Evolutionary conservation across 2,113 vertebrate genomes (phyloP).

Genomic region (Apus apus): DNA sequence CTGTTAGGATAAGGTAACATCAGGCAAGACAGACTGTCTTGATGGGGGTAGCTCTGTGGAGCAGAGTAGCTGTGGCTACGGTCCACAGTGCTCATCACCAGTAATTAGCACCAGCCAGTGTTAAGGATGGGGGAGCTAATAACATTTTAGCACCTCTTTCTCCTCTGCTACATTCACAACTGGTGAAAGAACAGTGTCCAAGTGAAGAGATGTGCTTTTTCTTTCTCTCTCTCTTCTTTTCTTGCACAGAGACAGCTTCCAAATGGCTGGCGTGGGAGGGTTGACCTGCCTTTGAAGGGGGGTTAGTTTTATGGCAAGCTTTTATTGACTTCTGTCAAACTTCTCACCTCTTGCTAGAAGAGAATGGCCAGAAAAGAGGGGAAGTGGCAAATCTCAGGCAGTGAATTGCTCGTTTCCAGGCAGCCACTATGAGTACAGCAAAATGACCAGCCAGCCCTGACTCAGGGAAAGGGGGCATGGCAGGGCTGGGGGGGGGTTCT

Average conservation of each 20-base stretch:
- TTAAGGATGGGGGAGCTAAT: background rate
- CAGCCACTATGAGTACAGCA: background rate
- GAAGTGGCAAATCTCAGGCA: background rate
- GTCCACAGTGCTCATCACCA: background rate
- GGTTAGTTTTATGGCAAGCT: slow-evolving; percentile 17
- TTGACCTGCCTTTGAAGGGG: slow-evolving; percentile 33
- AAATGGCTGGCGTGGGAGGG: background rate
- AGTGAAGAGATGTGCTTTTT: background rate
- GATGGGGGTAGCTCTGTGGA: background rate
- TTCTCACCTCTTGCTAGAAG: slow-evolving; percentile 31
- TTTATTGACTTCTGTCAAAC: slow-evolving; percentile 52
- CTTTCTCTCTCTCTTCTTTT: background rate
- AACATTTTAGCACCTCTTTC: background rate
- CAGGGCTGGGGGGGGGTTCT: background rate
- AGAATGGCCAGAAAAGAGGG: background rate
- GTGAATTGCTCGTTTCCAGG: background rate
- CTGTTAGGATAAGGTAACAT: rapidly evolving
- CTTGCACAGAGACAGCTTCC: background rate
- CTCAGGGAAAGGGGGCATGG: background rate
- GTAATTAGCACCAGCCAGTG: background rate
- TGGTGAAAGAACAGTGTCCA: background rate
- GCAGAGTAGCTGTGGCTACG: rapidly evolving
- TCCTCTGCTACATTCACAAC: background rate
- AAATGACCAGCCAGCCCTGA: background rate
- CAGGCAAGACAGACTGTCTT: rapidly evolving